Evolutionary conservation across 2,888 invertebrate species (phyloP).

Genomic region (Orthonevra nobilis): DNA sequence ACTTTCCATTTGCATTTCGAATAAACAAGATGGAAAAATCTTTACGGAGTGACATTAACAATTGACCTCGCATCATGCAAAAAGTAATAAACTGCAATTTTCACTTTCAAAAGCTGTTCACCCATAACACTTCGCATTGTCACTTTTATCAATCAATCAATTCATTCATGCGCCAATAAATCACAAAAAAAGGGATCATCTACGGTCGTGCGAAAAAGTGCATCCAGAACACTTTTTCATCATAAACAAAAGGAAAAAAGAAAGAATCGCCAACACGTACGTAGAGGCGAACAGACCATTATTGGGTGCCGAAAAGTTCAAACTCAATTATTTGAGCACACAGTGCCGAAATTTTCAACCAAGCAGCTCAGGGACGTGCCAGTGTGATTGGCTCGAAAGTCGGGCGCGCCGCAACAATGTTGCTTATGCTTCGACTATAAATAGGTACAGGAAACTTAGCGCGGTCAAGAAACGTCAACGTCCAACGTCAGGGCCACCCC

Average conservation of each 20-base stretch:
- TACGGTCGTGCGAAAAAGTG: constrained; percentile 11
- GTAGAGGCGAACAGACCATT: too few relatives aligned
- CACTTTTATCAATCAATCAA: constrained; percentile 27
- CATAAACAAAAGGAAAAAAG: too few relatives aligned
- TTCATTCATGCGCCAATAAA: not conserved
- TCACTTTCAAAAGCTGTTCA: too few relatives aligned
- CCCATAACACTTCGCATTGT: not conserved
- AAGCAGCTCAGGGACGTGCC: constrained; percentile 27
- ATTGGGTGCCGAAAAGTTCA: not conserved
- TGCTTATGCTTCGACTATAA: not conserved
- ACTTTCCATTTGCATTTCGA: too few relatives aligned
- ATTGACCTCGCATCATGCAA: too few relatives aligned
- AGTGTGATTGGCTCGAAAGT: not conserved
- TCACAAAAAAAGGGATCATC: too few relatives aligned
- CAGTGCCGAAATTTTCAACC: constrained; percentile 46
- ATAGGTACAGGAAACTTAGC: constrained; percentile 8
- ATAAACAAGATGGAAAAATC: too few relatives aligned
- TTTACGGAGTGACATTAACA: too few relatives aligned
- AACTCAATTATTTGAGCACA: constrained; percentile 22
- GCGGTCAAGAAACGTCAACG: too few relatives aligned
- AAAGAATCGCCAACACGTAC: too few relatives aligned
- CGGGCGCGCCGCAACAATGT: not conserved
- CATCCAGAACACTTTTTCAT: too few relatives aligned
- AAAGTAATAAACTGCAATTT: too few relatives aligned
- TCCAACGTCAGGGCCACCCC: not conserved